Evolutionary conservation across 1,140 invertebrate genomes (phyloP).

Genomic region (Neuroterus valhalla): DNA sequence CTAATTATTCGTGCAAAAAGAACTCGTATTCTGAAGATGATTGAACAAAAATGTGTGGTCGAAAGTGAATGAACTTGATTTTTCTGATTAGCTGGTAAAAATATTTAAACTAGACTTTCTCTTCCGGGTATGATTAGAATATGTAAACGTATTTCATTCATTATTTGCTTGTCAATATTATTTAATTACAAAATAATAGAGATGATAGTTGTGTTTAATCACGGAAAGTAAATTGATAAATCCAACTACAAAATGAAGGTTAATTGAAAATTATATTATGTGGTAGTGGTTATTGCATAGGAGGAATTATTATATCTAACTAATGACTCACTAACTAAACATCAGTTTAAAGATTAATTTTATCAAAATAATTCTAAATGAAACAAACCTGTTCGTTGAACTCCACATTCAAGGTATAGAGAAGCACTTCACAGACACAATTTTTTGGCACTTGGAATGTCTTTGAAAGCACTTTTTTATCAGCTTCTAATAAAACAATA

Average conservation of each 20-base stretch:
- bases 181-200: too few species aligned
- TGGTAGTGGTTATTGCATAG: too few species aligned
- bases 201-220: too few species aligned
- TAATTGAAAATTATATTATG: too few species aligned
- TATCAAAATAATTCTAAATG: too few species aligned
- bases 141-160: background rate
- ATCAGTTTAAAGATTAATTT: too few species aligned
- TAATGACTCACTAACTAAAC: too few species aligned
- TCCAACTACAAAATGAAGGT: too few species aligned
- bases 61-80: background rate
- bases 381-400: background rate
- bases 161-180: too few species aligned
- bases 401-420: background rate
- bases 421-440: background rate
- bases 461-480: background rate
- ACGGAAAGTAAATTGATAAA: too few species aligned
- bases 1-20: too few species aligned
- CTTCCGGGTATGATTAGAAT: background rate
- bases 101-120: constrained; percentile 6
- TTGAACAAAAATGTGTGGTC: background rate
- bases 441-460: background rate
- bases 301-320: too few species aligned
- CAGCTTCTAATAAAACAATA: background rate
- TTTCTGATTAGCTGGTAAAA: background rate
- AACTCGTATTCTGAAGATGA: background rate